These are phyloP conservation scores for Dermolepida albohirtum DNA, from an alignment of 2,888 invertebrate genomes.

Conservation along the genomic window DNA sequence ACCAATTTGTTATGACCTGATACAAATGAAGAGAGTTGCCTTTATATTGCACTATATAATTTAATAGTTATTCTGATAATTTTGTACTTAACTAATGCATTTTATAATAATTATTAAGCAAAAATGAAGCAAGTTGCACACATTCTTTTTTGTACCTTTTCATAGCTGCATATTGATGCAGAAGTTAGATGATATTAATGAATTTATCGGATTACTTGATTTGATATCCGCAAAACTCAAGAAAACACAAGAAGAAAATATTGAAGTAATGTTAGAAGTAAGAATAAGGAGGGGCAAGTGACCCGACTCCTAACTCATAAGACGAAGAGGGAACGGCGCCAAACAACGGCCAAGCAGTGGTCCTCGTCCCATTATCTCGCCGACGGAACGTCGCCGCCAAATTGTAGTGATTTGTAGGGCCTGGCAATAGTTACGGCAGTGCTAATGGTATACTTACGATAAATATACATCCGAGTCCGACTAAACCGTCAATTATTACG, in stretches of 20 bases:
- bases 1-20: no score
- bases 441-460: constrained; percentile 64
- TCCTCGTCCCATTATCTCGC: constrained; percentile 55
- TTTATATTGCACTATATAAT: no score
- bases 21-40: no score
- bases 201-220: no score
- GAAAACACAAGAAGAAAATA: constrained; percentile 8
- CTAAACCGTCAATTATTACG: constrained; percentile 59
- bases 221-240: constrained; percentile 1
- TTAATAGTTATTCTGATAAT: no score
- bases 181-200: no score
- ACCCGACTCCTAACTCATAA: constrained; percentile 18
- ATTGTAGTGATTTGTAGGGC: constrained; percentile 63
- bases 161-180: no score
- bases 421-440: constrained; percentile 57
- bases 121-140: no score
- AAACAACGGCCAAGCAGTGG: constrained; percentile 45
- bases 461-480: constrained; percentile 59
- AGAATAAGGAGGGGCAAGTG: background rate
- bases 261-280: background rate
- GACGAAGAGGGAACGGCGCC: constrained; percentile 51
- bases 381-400: constrained; percentile 62
- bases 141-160: no score
- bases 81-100: no score
- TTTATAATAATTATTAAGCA: no score